Conservation (phyloP, 2,888 invertebrate genomes). For the Agrotis exclamationis region DNA sequence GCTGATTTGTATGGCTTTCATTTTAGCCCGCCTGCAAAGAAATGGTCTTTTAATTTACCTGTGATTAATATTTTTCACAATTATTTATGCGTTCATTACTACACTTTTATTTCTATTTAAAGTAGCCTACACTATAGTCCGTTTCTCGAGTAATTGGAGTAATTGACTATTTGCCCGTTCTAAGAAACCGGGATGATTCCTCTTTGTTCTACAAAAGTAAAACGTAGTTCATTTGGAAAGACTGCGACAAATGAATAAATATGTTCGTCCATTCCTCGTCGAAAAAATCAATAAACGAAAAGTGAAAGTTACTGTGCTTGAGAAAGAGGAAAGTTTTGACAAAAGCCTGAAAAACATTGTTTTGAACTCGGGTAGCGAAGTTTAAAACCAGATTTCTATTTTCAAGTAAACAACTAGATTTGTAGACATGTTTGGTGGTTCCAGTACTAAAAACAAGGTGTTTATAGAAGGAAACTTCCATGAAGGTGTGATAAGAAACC, state of each 20-base stretch:
- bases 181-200: slow-evolving; percentile 27
- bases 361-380: slow-evolving; percentile 3
- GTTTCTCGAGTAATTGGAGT: neutral
- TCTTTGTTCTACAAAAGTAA: slow-evolving; percentile 12
- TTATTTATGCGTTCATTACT: neutral
- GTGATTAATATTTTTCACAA: neutral
- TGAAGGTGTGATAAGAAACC: neutral
- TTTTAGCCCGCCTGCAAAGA: neutral
- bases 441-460: neutral
- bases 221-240: neutral
- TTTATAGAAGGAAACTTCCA: slow-evolving; percentile 16
- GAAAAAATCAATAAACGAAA: slow-evolving; percentile 16
- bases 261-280: neutral
- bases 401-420: slow-evolving; percentile 19
- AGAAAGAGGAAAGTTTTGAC: slow-evolving; percentile 20
- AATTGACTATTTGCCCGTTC: slow-evolving; percentile 21
- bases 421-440: slow-evolving; percentile 1
- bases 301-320: slow-evolving; percentile 28
- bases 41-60: too few species aligned
- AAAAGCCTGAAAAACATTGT: slow-evolving; percentile 19
- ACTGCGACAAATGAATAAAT: neutral
- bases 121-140: neutral
- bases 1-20: neutral
- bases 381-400: slow-evolving; percentile 29
- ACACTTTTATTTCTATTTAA: neutral